phyloP scores from a whole-genome alignment of 2,113 vertebrate species.

The Polypterus senegalus region DNA sequence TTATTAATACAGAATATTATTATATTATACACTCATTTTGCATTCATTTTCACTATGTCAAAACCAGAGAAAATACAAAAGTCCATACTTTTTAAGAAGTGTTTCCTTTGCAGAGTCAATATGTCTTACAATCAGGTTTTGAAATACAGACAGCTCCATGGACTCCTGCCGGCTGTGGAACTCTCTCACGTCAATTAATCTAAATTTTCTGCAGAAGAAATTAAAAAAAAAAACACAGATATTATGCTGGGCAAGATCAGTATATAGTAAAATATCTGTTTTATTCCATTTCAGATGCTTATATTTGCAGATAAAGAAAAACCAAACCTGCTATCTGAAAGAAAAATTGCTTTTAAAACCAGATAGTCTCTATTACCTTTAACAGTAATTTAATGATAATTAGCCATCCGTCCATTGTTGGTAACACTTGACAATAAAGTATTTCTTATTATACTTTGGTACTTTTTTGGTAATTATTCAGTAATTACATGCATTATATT shows the following conservation, averaged over 20 bases:
- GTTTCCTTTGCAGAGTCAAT: constrained; percentile 48
- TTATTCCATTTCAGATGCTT: too few species aligned
- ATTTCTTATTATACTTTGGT: too few species aligned
- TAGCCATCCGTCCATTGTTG: background rate
- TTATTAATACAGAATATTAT: background rate
- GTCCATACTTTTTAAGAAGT: constrained; percentile 58
- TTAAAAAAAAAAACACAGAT: background rate
- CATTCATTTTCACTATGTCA: too few species aligned
- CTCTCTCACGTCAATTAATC: constrained; percentile 57
- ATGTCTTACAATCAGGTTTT: constrained; percentile 49
- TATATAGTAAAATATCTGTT: too few species aligned
- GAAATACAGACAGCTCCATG: constrained; percentile 62
- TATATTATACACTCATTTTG: background rate
- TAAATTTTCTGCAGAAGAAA: constrained; percentile 52
- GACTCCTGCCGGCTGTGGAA: constrained; percentile 57
- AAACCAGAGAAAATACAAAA: too few species aligned
- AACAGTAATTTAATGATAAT: constrained; percentile 13
- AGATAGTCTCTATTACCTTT: background rate
- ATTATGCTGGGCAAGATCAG: too few species aligned
- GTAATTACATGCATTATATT: too few species aligned
- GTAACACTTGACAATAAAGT: too few species aligned
- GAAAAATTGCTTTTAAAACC: constrained; percentile 7
- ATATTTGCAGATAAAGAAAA: too few species aligned
- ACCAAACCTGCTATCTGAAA: too few species aligned
- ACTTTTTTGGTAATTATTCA: too few species aligned